Percentiles rank a stretch among this genome's conserved stretches.
These are phyloP conservation scores for Leptarthrus brevirostris DNA, from an alignment of 2,888 invertebrate genomes.

Conservation along the genomic window DNA sequence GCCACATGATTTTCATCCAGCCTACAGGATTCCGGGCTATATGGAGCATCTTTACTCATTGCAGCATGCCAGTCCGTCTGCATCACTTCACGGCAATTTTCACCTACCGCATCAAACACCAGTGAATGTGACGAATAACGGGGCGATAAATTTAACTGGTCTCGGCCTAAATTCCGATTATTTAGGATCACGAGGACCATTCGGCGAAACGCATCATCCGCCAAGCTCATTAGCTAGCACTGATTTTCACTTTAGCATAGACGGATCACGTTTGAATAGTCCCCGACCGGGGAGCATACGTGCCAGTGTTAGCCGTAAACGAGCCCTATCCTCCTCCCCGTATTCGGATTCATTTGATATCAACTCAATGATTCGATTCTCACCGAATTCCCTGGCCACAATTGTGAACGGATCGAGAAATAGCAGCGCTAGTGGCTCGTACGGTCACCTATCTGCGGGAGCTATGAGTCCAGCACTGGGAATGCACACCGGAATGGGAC, in stretches of 20 bases:
- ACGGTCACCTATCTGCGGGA: slow-evolving; percentile 95
- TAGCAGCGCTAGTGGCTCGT: slow-evolving; percentile 92
- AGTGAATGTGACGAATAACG: slow-evolving; percentile 38
- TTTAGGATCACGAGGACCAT: slow-evolving; percentile 69
- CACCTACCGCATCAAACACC: slow-evolving; percentile 9
- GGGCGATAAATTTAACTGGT: slow-evolving; percentile 67
- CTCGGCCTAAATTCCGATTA: slow-evolving; percentile 74
- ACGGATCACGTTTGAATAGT: slow-evolving; percentile 78
- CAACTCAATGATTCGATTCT: slow-evolving; percentile 94
- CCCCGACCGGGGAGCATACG: slow-evolving; percentile 71
- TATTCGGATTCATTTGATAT: slow-evolving; percentile 96
- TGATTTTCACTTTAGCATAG: slow-evolving; percentile 90
- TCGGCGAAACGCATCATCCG: slow-evolving; percentile 70
- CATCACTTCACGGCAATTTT: slow-evolving; percentile 77
- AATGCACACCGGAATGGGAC: slow-evolving; percentile 69
- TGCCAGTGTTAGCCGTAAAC: slow-evolving; percentile 81
- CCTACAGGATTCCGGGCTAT: slow-evolving; percentile 79
- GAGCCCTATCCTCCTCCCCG: slow-evolving; percentile 93
- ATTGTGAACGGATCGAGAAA: slow-evolving; percentile 86
- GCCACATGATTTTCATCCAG: slow-evolving; percentile 72
- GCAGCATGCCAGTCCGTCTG: slow-evolving; percentile 75
- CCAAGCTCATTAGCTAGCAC: slow-evolving; percentile 81
- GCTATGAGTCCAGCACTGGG: slow-evolving; percentile 89
- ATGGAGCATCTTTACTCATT: slow-evolving; percentile 83
- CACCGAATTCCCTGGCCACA: slow-evolving; percentile 89